phyloP scores from a whole-genome alignment of 2,797 vertebrate genomes.

The Acrossocheilus wenchowensis region DNA sequence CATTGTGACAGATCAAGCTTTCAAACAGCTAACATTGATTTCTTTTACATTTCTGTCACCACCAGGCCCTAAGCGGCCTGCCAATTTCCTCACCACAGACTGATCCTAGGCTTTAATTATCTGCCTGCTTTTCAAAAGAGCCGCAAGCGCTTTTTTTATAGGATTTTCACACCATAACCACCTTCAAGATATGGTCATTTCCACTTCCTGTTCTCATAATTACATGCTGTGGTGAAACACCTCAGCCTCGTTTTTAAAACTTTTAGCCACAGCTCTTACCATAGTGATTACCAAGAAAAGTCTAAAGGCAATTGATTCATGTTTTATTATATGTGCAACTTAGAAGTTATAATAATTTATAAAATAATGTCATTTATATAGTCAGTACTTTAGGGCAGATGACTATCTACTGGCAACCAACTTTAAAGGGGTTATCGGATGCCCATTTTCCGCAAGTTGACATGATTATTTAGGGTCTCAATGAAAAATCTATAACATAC shows the following conservation, averaged over 20 bases:
- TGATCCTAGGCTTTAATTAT: slow-evolving; percentile 60
- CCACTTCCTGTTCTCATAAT: slow-evolving; percentile 35
- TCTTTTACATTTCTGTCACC: slow-evolving; percentile 50
- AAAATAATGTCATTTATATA: too few species aligned
- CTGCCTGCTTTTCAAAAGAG: slow-evolving; percentile 51
- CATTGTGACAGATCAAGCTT: slow-evolving; percentile 52
- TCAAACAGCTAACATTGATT: slow-evolving; percentile 56
- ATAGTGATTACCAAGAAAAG: not conserved
- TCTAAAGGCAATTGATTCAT: not conserved
- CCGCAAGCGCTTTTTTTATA: slow-evolving; percentile 51
- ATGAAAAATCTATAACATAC: too few species aligned
- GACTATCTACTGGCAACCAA: not conserved
- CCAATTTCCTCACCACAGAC: slow-evolving; percentile 59
- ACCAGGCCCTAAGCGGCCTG: slow-evolving; percentile 51
- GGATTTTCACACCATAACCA: slow-evolving; percentile 48
- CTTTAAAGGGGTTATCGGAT: too few species aligned
- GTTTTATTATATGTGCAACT: not conserved
- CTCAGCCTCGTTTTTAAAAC: not conserved
- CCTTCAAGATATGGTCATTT: slow-evolving; percentile 45
- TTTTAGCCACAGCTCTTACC: not conserved
- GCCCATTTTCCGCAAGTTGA: too few species aligned
- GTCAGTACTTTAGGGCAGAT: not conserved
- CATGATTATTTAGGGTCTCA: too few species aligned
- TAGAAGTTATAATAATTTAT: not conserved
- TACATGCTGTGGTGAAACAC: slow-evolving; percentile 13